Evolutionary conservation across 2,888 invertebrate genomes (phyloP).

Genomic region (Harpalus rubripes): DNA sequence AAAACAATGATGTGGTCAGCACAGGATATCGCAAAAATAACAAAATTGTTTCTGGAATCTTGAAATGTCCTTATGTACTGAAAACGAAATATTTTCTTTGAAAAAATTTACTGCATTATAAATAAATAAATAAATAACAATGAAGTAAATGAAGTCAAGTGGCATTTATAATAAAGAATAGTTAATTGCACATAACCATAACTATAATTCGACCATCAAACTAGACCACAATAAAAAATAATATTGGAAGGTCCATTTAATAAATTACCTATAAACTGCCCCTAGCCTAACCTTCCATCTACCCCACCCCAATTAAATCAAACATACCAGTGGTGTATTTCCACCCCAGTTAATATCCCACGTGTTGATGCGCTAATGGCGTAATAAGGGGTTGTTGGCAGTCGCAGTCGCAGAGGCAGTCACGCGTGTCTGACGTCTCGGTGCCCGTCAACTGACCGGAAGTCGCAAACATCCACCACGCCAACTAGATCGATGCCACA

Average conservation of each 20-base stretch:
- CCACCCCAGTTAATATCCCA: background rate
- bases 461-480: slow-evolving; percentile 71
- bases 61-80: too few relatives aligned
- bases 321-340: background rate
- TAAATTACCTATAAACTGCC: background rate
- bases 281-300: too few relatives aligned
- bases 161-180: background rate
- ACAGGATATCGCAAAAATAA: too few relatives aligned
- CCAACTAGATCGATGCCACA: slow-evolving; percentile 11
- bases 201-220: background rate
- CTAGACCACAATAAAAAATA: background rate
- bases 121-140: too few relatives aligned
- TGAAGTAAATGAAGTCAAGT: too few relatives aligned
- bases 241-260: background rate
- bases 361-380: slow-evolving; percentile 48
- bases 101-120: too few relatives aligned
- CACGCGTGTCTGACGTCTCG: slow-evolving; percentile 28
- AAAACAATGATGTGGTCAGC: too few relatives aligned
- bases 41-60: too few relatives aligned
- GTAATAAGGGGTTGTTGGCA: slow-evolving; percentile 40
- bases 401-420: background rate
- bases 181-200: background rate
- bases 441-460: slow-evolving; percentile 73
- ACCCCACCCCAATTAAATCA: slow-evolving; percentile 10
- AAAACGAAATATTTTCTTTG: too few relatives aligned